phyloP scores from a whole-genome alignment of 2,113 vertebrate species.

The Thinocorus orbignyianus region DNA sequence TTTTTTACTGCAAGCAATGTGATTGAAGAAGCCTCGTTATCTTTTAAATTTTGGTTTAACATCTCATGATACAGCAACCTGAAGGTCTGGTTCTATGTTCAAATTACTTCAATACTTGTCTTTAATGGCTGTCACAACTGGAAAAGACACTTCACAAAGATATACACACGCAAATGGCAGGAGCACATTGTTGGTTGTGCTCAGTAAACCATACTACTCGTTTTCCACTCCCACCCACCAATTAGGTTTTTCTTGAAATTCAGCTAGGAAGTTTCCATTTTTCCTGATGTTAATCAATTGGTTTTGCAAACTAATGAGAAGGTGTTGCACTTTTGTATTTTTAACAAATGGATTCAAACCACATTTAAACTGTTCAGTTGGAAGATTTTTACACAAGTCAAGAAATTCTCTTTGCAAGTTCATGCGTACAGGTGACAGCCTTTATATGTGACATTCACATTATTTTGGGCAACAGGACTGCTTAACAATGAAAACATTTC shows the following conservation, averaged over 20 bases:
- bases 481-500: not conserved
- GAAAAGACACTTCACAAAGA: not conserved
- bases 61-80: not conserved
- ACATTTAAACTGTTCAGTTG: not conserved
- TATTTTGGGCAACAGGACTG: not conserved
- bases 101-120: not conserved
- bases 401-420: not conserved
- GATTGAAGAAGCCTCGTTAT: not conserved
- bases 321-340: rapidly evolving
- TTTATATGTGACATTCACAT: not conserved
- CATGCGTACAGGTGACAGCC: not conserved
- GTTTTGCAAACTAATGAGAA: not conserved
- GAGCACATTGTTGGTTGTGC: not conserved
- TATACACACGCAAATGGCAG: not conserved
- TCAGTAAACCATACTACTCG: not conserved
- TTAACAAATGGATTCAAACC: not conserved
- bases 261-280: not conserved
- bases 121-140: not conserved
- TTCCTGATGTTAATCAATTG: not conserved
- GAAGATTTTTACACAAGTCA: not conserved
- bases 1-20: not conserved
- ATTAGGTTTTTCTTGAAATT: not conserved
- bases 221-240: not conserved
- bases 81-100: not conserved
- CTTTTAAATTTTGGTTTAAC: not conserved